These are phyloP conservation scores for Heteronetta atricapilla DNA, from an alignment of 2,113 vertebrate species.

Conservation along the genomic window DNA sequence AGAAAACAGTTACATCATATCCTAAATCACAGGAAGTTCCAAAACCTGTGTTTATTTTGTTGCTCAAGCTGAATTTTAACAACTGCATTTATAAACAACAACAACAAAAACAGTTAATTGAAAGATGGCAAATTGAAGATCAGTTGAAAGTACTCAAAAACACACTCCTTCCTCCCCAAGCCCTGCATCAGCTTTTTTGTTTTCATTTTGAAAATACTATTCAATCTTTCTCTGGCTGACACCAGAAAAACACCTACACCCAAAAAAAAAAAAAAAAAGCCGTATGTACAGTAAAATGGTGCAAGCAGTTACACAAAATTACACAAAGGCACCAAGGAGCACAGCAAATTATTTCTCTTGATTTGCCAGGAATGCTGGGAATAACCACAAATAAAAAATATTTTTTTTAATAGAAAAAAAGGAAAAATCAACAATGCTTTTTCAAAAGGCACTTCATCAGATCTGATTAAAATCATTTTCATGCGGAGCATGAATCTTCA, in stretches of 20 bases:
- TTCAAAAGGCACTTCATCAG: background rate
- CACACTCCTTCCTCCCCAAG: background rate
- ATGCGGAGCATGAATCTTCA: rapidly evolving
- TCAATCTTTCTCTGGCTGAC: constrained; percentile 40
- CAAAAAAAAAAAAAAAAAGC: background rate
- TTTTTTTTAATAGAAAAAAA: background rate
- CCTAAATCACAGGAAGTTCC: background rate
- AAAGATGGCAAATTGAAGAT: background rate
- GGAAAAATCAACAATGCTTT: background rate
- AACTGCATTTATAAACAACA: background rate
- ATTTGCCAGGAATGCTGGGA: background rate
- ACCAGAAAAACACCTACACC: background rate
- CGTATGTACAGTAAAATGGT: background rate
- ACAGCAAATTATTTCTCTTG: background rate
- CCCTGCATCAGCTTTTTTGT: background rate
- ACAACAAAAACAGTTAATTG: background rate
- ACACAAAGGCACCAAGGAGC: background rate
- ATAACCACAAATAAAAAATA: background rate
- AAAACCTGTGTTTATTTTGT: background rate
- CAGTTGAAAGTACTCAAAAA: background rate
- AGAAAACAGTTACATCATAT: background rate
- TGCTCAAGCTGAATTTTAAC: background rate
- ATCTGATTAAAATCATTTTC: background rate
- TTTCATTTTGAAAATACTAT: background rate
- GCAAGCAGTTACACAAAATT: background rate